Evolutionary conservation across 2,888 invertebrate species (phyloP).

Genomic region (Cryptus viduatorius): DNA sequence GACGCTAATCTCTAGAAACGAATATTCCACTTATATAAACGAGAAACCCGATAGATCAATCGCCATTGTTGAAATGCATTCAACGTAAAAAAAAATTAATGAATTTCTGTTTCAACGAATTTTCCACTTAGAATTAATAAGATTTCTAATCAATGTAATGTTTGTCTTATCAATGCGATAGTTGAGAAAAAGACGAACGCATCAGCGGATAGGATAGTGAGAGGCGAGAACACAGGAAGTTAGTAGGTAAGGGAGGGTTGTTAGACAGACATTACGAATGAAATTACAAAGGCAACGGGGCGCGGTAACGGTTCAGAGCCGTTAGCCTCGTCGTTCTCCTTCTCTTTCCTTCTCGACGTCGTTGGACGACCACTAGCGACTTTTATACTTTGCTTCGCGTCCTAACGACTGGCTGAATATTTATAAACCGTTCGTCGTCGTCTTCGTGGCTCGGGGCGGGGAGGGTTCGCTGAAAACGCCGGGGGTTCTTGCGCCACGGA

Average conservation of each 20-base stretch:
- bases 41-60: too few relatives aligned
- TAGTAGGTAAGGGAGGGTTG: constrained; percentile 49
- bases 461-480: constrained; percentile 45
- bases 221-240: constrained; percentile 52
- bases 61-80: too few relatives aligned
- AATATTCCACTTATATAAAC: too few relatives aligned
- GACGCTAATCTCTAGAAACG: too few relatives aligned
- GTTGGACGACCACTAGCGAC: constrained; percentile 72
- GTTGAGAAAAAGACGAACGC: background rate
- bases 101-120: too few relatives aligned
- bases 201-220: constrained; percentile 47
- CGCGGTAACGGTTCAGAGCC: constrained; percentile 64
- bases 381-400: constrained; percentile 76
- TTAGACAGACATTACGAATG: constrained; percentile 74
- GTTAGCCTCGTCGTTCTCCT: constrained; percentile 64
- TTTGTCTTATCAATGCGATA: too few relatives aligned
- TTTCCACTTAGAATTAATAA: too few relatives aligned
- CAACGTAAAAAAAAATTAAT: too few relatives aligned
- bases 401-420: constrained; percentile 83
- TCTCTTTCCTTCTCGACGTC: constrained; percentile 63
- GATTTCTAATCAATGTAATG: too few relatives aligned
- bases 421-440: constrained; percentile 81
- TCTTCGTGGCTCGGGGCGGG: constrained; percentile 36
- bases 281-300: constrained; percentile 77
- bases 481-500: constrained; percentile 51